phyloP scores from a whole-genome alignment of 2,888 invertebrate genomes.

The Oxytorus armatus region DNA sequence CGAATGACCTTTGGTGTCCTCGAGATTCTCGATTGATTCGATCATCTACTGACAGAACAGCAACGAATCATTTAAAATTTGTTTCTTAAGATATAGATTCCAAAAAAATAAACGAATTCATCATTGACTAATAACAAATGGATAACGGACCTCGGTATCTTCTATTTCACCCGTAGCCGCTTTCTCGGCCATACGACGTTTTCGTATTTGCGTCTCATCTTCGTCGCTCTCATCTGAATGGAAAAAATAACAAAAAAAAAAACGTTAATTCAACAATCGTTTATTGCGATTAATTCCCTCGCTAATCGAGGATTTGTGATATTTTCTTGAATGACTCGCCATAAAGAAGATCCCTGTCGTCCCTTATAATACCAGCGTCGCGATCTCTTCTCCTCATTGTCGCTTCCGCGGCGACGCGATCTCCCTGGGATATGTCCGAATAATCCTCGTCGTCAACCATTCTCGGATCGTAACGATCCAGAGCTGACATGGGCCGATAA shows the following conservation, averaged over 20 bases:
- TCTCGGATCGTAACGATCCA: constrained; percentile 96
- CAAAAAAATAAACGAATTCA: background rate
- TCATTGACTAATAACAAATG: constrained; percentile 28
- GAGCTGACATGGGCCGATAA: constrained; percentile 97
- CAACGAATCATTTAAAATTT: background rate
- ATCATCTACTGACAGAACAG: constrained; percentile 86
- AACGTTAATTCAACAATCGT: background rate
- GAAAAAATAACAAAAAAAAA: constrained; percentile 19
- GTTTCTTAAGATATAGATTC: background rate
- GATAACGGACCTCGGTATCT: constrained; percentile 87
- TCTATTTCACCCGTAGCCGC: constrained; percentile 93
- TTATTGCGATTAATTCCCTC: background rate
- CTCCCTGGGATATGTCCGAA: constrained; percentile 94
- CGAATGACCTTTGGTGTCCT: constrained; percentile 98
- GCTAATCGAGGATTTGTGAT: too few species aligned
- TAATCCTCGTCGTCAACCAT: constrained; percentile 94
- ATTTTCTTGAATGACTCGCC: constrained; percentile 86
- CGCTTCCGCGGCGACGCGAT: constrained; percentile 95
- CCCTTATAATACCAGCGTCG: constrained; percentile 90
- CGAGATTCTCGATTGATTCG: constrained; percentile 98
- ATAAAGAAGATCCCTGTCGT: constrained; percentile 95
- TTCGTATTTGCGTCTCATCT: constrained; percentile 88
- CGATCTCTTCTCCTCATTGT: constrained; percentile 94
- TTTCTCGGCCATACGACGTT: constrained; percentile 93
- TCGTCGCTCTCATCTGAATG: constrained; percentile 91